Evolutionary conservation across 2,888 invertebrate species (phyloP).

Genomic region (Callinectes sapidus): DNA sequence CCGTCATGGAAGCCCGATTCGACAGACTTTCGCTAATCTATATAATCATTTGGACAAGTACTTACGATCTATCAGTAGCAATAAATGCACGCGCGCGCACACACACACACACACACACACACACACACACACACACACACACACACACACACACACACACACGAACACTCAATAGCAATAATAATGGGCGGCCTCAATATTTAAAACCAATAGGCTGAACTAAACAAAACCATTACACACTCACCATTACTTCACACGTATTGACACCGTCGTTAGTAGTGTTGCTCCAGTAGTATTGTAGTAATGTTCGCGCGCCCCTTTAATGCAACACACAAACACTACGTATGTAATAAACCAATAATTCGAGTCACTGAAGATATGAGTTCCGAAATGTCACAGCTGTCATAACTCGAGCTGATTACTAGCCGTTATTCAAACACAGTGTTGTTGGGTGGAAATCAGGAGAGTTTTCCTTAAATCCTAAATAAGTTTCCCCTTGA

Average conservation of each 20-base stretch:
- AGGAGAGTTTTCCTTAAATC: not conserved
- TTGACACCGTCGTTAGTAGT: not conserved
- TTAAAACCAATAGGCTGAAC: not conserved
- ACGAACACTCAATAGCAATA: not conserved
- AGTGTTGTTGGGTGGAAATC: not conserved
- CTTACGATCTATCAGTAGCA: no score
- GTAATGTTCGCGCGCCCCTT: not conserved
- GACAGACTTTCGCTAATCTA: no score
- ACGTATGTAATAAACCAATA: not conserved
- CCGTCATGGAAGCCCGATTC: no score
- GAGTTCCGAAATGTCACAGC: not conserved
- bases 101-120: no score
- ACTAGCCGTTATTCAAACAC: not conserved
- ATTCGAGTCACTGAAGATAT: not conserved
- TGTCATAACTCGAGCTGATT: not conserved
- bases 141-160: not conserved
- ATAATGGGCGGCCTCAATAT: not conserved
- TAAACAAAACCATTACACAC: not conserved
- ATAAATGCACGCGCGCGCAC: not conserved
- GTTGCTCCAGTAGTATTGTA: not conserved
- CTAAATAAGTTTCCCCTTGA: not conserved
- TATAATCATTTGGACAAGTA: no score
- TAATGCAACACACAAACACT: not conserved
- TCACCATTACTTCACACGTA: not conserved
- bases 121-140: no score